Evolutionary conservation across 2,888 invertebrate genomes (phyloP), one percentile per base, ranked within the genome.

Genomic region (Dynastes tityus): DNA sequence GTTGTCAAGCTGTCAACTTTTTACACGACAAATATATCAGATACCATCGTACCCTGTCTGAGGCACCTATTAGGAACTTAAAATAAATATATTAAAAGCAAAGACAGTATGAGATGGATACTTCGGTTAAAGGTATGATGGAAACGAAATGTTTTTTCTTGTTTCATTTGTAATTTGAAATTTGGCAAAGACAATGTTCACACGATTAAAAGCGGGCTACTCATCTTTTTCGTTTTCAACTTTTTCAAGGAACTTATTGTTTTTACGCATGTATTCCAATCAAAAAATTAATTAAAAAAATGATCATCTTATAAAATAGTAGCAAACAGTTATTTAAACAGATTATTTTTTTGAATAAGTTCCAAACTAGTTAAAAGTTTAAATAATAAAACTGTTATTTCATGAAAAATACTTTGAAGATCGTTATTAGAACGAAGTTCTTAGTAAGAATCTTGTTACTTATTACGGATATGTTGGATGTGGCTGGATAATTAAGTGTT

Each of bases 1-100:
- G 64, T 77, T 79, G 79, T 79, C 79, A 77, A 77, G 27, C 73
- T 79, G 79, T 79, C 79, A 77, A 77, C 63, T 68, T 67, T 79
- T 74, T 77, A 79, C 79, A 79, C 74, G 79, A 75, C 77, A 79
- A 79, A 79, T 79, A 73, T 73, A 77, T 64, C 74, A 79, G 79
- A 79, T 79, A 79, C 45, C 68, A 77, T 79, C 79, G 61, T 78
- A 49, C 51, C 16, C 51, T 73, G 73, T 74, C 65, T 64, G 32
- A 40, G 73, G 37, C 40, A 73, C 73, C 58, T 78, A 78, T 73
- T 73, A 73, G 37, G 49, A 78, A 78, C 53, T 71, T 73, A 78
- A 77, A 78, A 71, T 61, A 78, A 78, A 77, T 49, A 68, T 55
- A 61, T 40, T 61, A 61, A 61, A 27, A 27, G 4, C 27, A 27